Evolutionary conservation across 2,113 vertebrate species (phyloP).

Genomic region (Colistium nudipinnis): DNA sequence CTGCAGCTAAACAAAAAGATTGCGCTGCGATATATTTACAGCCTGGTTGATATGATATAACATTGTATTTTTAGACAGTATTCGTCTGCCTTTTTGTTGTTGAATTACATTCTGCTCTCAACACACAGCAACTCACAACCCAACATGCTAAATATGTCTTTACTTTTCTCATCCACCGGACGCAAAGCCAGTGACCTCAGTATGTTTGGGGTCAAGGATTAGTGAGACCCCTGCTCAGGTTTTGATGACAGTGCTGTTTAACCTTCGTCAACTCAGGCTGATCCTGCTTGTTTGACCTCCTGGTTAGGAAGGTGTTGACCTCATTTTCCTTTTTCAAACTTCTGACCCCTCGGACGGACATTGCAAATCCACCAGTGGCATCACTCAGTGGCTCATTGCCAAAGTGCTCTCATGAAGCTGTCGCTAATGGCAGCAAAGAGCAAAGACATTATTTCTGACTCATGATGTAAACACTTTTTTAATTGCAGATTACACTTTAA

Average conservation of each 20-base stretch:
- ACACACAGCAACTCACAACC: not conserved
- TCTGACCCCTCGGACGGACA: constrained; percentile 27
- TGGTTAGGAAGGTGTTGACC: constrained; percentile 30
- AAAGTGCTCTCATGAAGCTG: not conserved
- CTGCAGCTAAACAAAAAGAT: not conserved
- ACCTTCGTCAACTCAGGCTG: constrained; percentile 19
- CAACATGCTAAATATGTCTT: not conserved
- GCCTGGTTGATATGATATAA: not conserved
- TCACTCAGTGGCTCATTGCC: not conserved
- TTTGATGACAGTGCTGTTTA: constrained; percentile 55
- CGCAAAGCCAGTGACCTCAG: constrained; percentile 17
- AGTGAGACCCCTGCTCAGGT: constrained; percentile 14
- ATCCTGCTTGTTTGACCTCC: constrained; percentile 33
- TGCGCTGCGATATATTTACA: not conserved
- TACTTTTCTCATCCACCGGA: constrained; percentile 22
- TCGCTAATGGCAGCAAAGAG: not conserved
- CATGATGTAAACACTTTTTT: constrained; percentile 9
- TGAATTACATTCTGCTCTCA: not conserved
- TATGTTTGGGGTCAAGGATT: constrained; percentile 37
- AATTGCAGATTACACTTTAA: not conserved
- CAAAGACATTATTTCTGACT: constrained; percentile 5
- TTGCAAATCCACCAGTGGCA: constrained; percentile 17
- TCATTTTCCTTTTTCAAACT: constrained; percentile 13
- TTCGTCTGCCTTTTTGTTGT: not conserved
- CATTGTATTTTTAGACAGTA: not conserved